These are phyloP conservation scores for Trachelipus rathkii DNA, from an alignment of 1,140 invertebrate species.

Conservation along the genomic window DNA sequence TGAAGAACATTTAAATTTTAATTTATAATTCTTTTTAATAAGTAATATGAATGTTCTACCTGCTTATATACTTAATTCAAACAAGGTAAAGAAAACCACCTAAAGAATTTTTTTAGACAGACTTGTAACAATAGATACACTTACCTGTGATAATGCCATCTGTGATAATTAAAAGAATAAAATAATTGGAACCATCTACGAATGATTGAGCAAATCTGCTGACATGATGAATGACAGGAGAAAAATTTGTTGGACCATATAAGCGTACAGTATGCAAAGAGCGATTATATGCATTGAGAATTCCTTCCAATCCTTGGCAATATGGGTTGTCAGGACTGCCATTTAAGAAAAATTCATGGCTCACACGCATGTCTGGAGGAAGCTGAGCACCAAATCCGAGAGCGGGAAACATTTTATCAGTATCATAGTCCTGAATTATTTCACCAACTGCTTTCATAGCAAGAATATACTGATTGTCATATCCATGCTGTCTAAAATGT, in stretches of 20 bases:
- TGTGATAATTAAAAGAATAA: constrained; percentile 58
- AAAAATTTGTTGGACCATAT: constrained; percentile 57
- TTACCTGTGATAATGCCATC: constrained; percentile 59
- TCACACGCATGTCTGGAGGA: constrained; percentile 52
- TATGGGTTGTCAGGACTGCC: constrained; percentile 55
- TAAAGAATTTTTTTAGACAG: too few relatives aligned
- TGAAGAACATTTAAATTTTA: too few relatives aligned
- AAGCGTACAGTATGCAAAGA: constrained; percentile 53
- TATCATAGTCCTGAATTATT: constrained; percentile 59
- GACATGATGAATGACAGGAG: constrained; percentile 54
- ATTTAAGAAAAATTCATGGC: constrained; percentile 57
- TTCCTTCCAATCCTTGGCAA: constrained; percentile 55
- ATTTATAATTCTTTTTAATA: too few relatives aligned
- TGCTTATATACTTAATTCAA: too few relatives aligned
- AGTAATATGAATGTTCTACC: too few relatives aligned
- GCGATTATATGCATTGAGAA: constrained; percentile 54
- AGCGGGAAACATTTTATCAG: constrained; percentile 54
- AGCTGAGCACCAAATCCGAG: constrained; percentile 55
- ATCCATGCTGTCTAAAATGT: constrained; percentile 52
- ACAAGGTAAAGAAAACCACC: too few relatives aligned
- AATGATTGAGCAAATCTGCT: constrained; percentile 46
- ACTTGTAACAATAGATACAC: neutral
- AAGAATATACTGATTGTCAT: constrained; percentile 56
- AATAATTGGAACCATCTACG: constrained; percentile 54
- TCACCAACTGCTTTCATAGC: constrained; percentile 59